phyloP scores from a whole-genome alignment of 2,113 vertebrate genomes.

The Penelope pileata region DNA sequence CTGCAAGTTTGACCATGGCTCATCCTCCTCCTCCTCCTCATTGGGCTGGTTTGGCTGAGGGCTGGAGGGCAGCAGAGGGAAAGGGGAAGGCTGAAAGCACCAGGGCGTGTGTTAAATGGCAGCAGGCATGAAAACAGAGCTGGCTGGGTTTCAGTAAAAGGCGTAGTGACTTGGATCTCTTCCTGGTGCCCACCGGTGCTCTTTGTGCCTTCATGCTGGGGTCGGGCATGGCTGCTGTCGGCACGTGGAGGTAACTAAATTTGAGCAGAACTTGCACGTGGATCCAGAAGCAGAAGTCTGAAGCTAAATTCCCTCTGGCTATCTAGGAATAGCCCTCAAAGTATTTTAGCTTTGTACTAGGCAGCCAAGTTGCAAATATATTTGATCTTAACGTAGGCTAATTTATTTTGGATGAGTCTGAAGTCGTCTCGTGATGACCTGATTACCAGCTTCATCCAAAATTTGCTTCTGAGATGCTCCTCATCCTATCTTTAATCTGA shows the following conservation, averaged over 20 bases:
- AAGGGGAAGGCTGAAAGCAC: neutral
- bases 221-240: neutral
- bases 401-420: conserved; percentile 9
- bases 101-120: neutral
- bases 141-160: neutral
- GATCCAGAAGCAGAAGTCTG: neutral
- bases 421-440: neutral
- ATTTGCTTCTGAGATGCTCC: neutral
- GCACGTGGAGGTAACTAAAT: neutral
- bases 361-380: neutral
- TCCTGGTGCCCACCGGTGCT: neutral
- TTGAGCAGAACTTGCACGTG: neutral
- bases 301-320: neutral
- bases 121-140: too few relatives aligned
- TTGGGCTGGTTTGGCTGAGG: neutral
- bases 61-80: neutral
- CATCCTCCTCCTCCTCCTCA: neutral
- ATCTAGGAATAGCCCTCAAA: neutral
- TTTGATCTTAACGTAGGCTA: neutral
- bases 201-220: fast-evolving
- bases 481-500: neutral
- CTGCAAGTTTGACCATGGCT: neutral
- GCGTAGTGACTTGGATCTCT: neutral
- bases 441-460: neutral
- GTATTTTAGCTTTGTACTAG: neutral